Evolutionary conservation across 2,113 vertebrate species (phyloP).

Genomic region (Rallus limicola): DNA sequence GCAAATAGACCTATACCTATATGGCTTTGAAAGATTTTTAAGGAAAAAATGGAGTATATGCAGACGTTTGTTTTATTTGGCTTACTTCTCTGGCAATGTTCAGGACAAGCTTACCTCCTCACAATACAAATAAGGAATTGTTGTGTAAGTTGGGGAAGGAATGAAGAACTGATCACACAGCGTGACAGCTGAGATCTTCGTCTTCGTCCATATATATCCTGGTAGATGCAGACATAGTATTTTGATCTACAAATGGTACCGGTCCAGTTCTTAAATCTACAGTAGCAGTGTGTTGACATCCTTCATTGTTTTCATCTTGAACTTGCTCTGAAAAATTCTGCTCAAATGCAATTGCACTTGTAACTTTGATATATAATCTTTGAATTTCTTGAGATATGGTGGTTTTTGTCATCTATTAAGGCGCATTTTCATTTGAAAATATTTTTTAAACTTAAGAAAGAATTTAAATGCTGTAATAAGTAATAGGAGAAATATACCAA

Average conservation of each 20-base stretch:
- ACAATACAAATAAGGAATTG: conserved; percentile 32
- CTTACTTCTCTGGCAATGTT: conserved; percentile 46
- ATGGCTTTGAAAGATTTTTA: conserved; percentile 14
- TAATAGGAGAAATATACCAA: conserved; percentile 54
- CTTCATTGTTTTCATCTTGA: conserved; percentile 69
- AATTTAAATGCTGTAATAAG: conserved; percentile 58
- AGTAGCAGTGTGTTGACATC: conserved; percentile 61
- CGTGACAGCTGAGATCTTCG: conserved; percentile 59
- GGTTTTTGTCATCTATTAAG: conserved; percentile 50
- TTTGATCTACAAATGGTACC: conserved; percentile 67
- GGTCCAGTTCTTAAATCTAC: conserved; percentile 68
- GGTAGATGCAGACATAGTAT: conserved; percentile 65
- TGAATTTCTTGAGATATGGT: conserved; percentile 53
- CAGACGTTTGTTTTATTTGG: conserved; percentile 50
- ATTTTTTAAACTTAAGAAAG: conserved; percentile 64
- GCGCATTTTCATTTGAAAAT: conserved; percentile 49
- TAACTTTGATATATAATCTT: conserved; percentile 58
- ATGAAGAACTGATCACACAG: conserved; percentile 62
- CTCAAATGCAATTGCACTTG: conserved; percentile 51
- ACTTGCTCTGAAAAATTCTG: conserved; percentile 51
- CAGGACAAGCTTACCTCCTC: conserved; percentile 34
- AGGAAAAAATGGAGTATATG: background rate
- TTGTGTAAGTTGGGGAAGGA: conserved; percentile 47
- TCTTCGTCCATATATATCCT: conserved; percentile 62
- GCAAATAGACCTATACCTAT: conserved; percentile 25